These are phyloP conservation scores for Arvicola amphibius DNA, from an alignment of 2,797 vertebrate species.

Conservation along the genomic window DNA sequence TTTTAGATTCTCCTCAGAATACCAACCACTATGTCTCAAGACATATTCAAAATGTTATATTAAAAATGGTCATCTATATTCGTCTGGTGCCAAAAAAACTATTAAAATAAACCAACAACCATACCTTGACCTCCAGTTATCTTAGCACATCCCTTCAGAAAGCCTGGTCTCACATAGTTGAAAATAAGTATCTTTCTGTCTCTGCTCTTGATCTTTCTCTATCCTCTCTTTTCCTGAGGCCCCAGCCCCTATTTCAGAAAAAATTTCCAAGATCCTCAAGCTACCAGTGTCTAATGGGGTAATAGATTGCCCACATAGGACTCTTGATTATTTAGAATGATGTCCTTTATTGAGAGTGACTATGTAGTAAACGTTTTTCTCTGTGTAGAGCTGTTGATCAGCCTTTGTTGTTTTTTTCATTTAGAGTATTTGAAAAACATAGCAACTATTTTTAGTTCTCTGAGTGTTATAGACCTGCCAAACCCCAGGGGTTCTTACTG, in stretches of 20 bases:
- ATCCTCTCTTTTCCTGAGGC: background rate
- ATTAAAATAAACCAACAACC: background rate
- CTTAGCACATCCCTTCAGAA: conserved; percentile 7
- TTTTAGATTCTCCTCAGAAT: background rate
- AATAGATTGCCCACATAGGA: background rate
- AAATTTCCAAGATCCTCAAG: background rate
- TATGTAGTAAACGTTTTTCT: background rate
- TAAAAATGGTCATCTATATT: background rate
- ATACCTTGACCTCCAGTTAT: background rate
- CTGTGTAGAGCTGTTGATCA: background rate
- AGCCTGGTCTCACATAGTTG: background rate
- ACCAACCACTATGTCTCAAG: background rate
- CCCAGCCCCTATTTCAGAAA: background rate
- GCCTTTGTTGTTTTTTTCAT: background rate
- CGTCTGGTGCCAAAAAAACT: background rate
- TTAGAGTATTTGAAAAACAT: conserved; percentile 18
- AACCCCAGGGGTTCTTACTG: background rate
- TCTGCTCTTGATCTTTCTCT: background rate
- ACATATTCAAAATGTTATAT: background rate
- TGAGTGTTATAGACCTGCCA: background rate
- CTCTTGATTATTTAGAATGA: background rate
- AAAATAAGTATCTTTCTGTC: background rate
- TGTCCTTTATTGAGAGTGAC: background rate
- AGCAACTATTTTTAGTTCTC: background rate
- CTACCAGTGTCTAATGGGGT: background rate